Percentiles rank a stretch among this genome's conserved stretches.
phyloP scores from a whole-genome alignment of 2,888 invertebrate species.

The Cataglyphis livida region DNA sequence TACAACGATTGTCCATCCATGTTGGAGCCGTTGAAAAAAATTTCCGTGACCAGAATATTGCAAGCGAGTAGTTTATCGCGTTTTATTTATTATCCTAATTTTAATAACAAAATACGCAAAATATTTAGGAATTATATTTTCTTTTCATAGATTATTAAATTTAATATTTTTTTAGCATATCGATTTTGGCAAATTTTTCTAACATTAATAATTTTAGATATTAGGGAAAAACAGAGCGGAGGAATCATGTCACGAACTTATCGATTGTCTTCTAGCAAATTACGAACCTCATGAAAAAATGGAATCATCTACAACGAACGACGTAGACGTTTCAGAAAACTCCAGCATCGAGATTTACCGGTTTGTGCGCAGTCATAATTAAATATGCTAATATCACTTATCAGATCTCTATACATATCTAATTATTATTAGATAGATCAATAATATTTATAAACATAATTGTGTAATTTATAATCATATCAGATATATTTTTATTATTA shows the following conservation, averaged over 20 bases:
- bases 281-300: slow-evolving; percentile 88
- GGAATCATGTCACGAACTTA: slow-evolving; percentile 90
- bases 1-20: slow-evolving; percentile 92
- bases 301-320: slow-evolving; percentile 84
- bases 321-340: slow-evolving; percentile 87
- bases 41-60: slow-evolving; percentile 91
- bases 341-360: slow-evolving; percentile 91
- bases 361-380: slow-evolving; percentile 58
- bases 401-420: not conserved
- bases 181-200: not conserved
- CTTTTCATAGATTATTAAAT: not conserved
- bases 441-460: not conserved
- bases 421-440: not conserved
- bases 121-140: slow-evolving; percentile 1
- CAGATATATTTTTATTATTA: slow-evolving; percentile 28
- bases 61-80: slow-evolving; percentile 87
- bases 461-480: not conserved
- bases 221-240: slow-evolving; percentile 90
- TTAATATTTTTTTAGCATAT: not conserved
- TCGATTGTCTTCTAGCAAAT: slow-evolving; percentile 89
- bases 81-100: not conserved
- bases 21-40: slow-evolving; percentile 90
- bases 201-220: slow-evolving; percentile 83
- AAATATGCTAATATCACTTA: not conserved
- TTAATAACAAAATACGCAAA: not conserved